Evolutionary conservation across 2,113 vertebrate species (phyloP).

Genomic region (Aythya baeri): DNA sequence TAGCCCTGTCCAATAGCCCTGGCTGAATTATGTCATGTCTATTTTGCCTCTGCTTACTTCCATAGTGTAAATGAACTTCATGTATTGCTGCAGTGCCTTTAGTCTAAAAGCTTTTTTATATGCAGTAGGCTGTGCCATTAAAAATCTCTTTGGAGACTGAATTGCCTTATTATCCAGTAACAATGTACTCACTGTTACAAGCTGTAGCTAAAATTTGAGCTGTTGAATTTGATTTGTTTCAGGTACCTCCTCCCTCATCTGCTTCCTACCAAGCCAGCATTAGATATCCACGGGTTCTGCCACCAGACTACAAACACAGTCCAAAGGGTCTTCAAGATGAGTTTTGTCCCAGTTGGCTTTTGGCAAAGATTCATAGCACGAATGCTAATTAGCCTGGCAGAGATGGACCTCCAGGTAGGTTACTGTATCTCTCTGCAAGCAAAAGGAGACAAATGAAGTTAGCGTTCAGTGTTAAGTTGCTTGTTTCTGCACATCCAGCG

Average conservation of each 20-base stretch:
- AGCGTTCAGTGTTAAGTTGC: not conserved
- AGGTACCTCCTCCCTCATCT: slow-evolving; percentile 97
- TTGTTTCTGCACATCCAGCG: not conserved
- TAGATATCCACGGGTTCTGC: slow-evolving; percentile 88
- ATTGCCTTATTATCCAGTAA: slow-evolving; percentile 22
- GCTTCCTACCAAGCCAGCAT: slow-evolving; percentile 91
- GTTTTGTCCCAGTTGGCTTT: slow-evolving; percentile 95
- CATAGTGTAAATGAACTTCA: slow-evolving; percentile 45
- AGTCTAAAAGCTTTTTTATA: slow-evolving; percentile 61
- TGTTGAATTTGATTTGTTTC: slow-evolving; percentile 46
- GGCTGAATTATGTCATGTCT: slow-evolving; percentile 60
- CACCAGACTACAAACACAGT: slow-evolving; percentile 87
- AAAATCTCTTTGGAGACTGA: slow-evolving; percentile 49
- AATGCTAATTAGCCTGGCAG: slow-evolving; percentile 95
- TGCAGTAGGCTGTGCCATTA: slow-evolving; percentile 50
- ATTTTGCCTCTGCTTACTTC: slow-evolving; percentile 51
- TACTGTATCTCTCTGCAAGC: not conserved
- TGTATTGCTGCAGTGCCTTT: slow-evolving; percentile 23
- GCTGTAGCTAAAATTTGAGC: slow-evolving; percentile 2
- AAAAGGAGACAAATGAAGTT: not conserved
- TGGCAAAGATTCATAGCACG: slow-evolving; percentile 97
- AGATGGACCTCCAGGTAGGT: slow-evolving; percentile 96
- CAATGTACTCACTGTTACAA: slow-evolving; percentile 34
- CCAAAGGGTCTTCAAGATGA: slow-evolving; percentile 97
- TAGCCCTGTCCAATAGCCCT: slow-evolving; percentile 24